phyloP scores from a whole-genome alignment of 2,113 vertebrate genomes.

The Platysternon megacephalum region DNA sequence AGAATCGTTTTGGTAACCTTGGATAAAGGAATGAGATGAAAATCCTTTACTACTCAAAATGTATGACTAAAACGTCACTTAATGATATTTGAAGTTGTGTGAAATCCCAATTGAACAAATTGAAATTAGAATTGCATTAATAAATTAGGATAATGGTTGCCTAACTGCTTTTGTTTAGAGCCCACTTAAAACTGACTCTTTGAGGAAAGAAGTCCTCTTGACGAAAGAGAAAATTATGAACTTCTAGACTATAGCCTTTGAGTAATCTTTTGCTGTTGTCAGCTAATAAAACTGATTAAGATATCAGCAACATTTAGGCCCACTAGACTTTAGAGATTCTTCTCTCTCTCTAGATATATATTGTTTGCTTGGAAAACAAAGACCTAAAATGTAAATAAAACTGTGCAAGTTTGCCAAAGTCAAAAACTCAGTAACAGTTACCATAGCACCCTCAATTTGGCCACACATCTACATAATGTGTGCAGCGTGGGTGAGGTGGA shows the following conservation, averaged over 20 bases:
- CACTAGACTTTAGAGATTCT: neutral
- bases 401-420: neutral
- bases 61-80: neutral
- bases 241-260: constrained; percentile 9
- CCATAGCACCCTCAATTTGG: constrained; percentile 61
- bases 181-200: neutral
- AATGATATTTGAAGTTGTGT: neutral
- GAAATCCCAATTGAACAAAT: constrained; percentile 48
- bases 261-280: neutral
- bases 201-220: neutral
- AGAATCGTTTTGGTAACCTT: neutral
- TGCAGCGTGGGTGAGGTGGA: constrained; percentile 13
- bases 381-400: constrained; percentile 51
- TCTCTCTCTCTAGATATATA: neutral
- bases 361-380: constrained; percentile 13
- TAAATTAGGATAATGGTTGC: constrained; percentile 53
- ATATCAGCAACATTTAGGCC: neutral
- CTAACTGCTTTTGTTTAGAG: neutral
- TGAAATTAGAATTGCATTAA: constrained; percentile 49
- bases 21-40: neutral
- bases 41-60: neutral
- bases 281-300: neutral
- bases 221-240: constrained; percentile 15
- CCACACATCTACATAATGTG: neutral
- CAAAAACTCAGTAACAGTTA: constrained; percentile 33